Base-by-base conservation (phyloP, 2,797 vertebrate genomes). In the Glyptemys insculpta region DNA sequence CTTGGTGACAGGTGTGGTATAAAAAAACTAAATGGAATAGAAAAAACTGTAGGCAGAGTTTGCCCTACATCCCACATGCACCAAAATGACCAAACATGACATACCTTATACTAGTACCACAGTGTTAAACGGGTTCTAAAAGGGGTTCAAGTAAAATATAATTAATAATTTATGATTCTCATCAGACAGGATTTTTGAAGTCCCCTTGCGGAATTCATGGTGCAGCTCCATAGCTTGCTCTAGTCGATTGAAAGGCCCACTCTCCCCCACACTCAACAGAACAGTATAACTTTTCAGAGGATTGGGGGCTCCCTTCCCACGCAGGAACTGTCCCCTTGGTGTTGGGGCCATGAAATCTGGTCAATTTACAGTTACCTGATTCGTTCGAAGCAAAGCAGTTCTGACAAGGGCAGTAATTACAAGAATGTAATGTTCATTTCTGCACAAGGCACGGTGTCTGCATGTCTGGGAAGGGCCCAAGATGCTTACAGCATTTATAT, bases 401-500 rank as follows among this genome's bases (percentile, higher is more conserved):
- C 91, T 83, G 91, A 95, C 92, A 95, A 96, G 93, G 93, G 54
- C n/a, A 50, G 91, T 79, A 88, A 96, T 94, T 83, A 83, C 86
- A 88, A 90, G 93, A 95, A 95, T 76, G 80, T 91, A 96, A 96
- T 16, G 34, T 96, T 96, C 97, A 44, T 88, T 96, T 96, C 95
- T 94, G 90, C 96, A 93, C 86, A 89, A 84, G 96, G 95, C 95
- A 97, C 5, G 31, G 93, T 95, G 97, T 97, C 95, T 96, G 93
- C 96, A 92, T 84, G 94, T 88, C 97, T 96, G 97, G 95, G 98
- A 97, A 98, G 97, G 96, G 96, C 97, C 96, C 96, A 81, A 95
- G 91, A 95, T 97, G 97, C 98, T 98, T 97, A 97, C 97, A 97
- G 96, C 96, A 96, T 98, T 98, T 98, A 97, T 97, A 96, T 98